Base-by-base conservation (phyloP, 2,113 vertebrate species). In the Argyrosomus japonicus region DNA sequence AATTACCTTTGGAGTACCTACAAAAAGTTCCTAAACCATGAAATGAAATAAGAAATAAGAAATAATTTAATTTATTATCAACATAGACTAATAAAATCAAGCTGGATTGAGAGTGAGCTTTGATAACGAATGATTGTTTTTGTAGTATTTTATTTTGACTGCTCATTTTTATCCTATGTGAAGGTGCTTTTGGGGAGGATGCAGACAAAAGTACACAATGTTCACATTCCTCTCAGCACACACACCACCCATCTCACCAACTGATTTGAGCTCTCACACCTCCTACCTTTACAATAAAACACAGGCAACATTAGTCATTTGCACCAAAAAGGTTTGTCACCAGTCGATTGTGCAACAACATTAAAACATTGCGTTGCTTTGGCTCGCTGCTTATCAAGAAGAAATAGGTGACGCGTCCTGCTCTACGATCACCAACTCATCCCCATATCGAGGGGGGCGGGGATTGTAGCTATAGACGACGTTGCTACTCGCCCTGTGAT, bases 361-460 rank as follows among this genome's bases (percentile, higher is more conserved):
- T 47, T 13, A 11, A 67, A 40, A 32, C n/a, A 53, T 70, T 64
- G 32, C 68, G n/a, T 40, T 74, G n/a, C 12, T 79, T 80, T 36
- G 3, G 19, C 36, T 40, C 43, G 12, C 62, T 69, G 25, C 53
- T 82, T 83, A 82, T 91, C 81, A 78, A 58, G 4, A 63, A 67
- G 4, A 60, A 64, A 68, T 32, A 58, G 69, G 27, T 95, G 93
- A 95, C 95, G 94, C 93, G 93, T 93, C 89, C 45, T 10, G 57
- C 51, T 89, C 77, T 19, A 83, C 72, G 56, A 70, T 12, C 45
- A 57, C 79, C 84, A 88, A 25, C 88, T 92, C 88, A 77, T 67
- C 92, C 77, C 84, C 79, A 62, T 3, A 56, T 83, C 51, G 67
- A 50, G 56, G 58, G 67, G 67, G 85, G 56, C 23, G 78, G 62